Base-by-base conservation (phyloP, 2,113 vertebrate genomes). In the Pogonocichla stellata region DNA sequence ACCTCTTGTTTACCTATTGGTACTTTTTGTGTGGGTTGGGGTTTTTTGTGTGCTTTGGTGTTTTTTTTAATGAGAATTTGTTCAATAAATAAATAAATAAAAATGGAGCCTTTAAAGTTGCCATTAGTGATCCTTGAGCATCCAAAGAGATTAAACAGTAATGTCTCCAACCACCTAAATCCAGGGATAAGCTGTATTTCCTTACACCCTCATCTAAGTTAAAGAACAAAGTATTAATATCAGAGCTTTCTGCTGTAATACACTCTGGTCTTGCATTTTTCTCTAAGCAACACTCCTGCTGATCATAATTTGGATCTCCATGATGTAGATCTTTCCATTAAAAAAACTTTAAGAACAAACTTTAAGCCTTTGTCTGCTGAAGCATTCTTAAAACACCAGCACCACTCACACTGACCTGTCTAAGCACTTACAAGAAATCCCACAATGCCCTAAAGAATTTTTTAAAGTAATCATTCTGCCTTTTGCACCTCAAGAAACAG, bases 41-140 rank as follows among this genome's bases (percentile, higher is more conserved):
- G 0, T 33, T 31, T 57, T 40, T 13, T 17, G 12, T 28, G 7
- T 7, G 7, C 18, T 29, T 12, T 20, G 29, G 19, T 3, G 5
- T 56, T 5, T 12, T 42, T 57, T 51, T 57, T 40, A 13, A 33
- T 60, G 36, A 60, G 24, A 57, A n/a, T 6, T 42, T 18, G 22
- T 56, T 75, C 28, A 60, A 26, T 22, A 61, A 62, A 26, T 20
- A 51, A 40, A 72, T 15, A 10, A 50, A 51, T 51, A 51, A 65
- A 71, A 33, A 47, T 17, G 0, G 14, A 65, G 4, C 19, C 14
- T 80, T 80, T 56, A 8, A 43, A 57, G 19, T 19, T 71, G 12
- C 9, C 22, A 26, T 38, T 73, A 79, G 19, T 11, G 10, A 75
- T 45, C 20, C 45, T 33, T 24, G 24, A 83, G 29, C 48, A 64